Base-by-base conservation (phyloP, 2,113 vertebrate genomes). In the Seriola quinqueradiata region DNA sequence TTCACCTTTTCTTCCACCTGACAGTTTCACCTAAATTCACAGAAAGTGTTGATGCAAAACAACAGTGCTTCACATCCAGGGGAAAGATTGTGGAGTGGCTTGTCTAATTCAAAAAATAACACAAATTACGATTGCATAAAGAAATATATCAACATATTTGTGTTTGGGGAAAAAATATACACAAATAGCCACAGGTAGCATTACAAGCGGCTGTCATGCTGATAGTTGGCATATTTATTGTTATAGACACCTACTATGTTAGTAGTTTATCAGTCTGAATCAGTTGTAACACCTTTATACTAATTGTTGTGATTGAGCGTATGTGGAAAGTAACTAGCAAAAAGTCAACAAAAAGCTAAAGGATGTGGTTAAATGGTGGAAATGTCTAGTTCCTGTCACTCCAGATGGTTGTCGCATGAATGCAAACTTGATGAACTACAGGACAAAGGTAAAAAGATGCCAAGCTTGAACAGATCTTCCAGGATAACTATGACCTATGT, bases 1-100 rank as follows among this genome's bases (percentile, higher is more conserved):
- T 54, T 48, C 48, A 16, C 12, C 50, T 38, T 70, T 52, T 63
- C 19, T 60, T 44, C 14, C 50, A 50, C 11, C 19, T 76, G 81
- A 55, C 23, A 36, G n/a, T 42, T 84, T 55, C 17, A 40, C 25
- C 13, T 44, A 1, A 61, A 58, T 38, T 54, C 12, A 42, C 52
- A 69, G 11, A 61, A 28, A 50, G 12, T 69, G 34, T 5, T 46
- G 12, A 34, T 32, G 19, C 25, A 40, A 71, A 28, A 5, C 40
- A 75, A 19, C 23, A 28, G 16, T 13, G 16, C 38, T 65, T 67
- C 7, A 14, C 19, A 50, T 25, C 19, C 38, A 13, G 9, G 4
- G 38, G 44, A 14, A 14, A 48, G 50, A 3, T 9, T 52, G 50
- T 52, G 50, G 19, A 52, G 48, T 50, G 7, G 48, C 48, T 50